Percentiles rank a stretch among this genome's conserved stretches.
phyloP scores from a whole-genome alignment of 2,888 invertebrate genomes.

The Yponomeuta malinellus region DNA sequence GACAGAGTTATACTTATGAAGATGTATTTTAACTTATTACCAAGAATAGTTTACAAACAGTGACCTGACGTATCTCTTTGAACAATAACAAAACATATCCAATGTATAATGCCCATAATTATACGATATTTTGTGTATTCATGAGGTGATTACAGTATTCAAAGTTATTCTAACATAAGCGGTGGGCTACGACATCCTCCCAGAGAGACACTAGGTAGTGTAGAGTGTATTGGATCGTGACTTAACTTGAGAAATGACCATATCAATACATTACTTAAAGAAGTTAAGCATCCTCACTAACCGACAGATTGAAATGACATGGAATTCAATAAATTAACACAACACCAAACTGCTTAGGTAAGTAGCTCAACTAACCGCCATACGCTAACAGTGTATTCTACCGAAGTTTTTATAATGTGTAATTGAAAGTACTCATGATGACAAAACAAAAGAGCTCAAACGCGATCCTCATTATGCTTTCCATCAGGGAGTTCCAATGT shows the following conservation, averaged over 20 bases:
- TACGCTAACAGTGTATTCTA: too few species aligned
- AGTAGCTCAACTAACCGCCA: too few species aligned
- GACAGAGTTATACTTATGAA: background rate
- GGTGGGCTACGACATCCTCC: conserved; percentile 61
- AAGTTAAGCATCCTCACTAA: background rate
- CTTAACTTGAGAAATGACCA: conserved; percentile 64
- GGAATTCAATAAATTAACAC: too few species aligned
- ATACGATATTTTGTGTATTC: conserved; percentile 54
- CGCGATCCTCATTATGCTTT: too few species aligned
- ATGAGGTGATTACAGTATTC: conserved; percentile 68
- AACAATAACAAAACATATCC: background rate
- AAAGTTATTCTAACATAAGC: conserved; percentile 72
- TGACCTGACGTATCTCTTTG: background rate
- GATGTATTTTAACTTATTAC: background rate
- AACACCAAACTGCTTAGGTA: too few species aligned
- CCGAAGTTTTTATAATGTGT: too few species aligned
- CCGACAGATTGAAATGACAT: background rate
- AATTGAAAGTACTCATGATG: too few species aligned
- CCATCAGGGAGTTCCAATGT: too few species aligned
- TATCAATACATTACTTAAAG: conserved; percentile 34
- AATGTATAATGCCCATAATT: conserved; percentile 20
- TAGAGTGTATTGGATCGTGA: conserved; percentile 52
- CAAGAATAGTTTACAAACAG: background rate
- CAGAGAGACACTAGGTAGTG: conserved; percentile 40
- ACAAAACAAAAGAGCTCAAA: too few species aligned